Conservation (phyloP, 1,140 invertebrate species). For the Lepidurus arcticus region DNA sequence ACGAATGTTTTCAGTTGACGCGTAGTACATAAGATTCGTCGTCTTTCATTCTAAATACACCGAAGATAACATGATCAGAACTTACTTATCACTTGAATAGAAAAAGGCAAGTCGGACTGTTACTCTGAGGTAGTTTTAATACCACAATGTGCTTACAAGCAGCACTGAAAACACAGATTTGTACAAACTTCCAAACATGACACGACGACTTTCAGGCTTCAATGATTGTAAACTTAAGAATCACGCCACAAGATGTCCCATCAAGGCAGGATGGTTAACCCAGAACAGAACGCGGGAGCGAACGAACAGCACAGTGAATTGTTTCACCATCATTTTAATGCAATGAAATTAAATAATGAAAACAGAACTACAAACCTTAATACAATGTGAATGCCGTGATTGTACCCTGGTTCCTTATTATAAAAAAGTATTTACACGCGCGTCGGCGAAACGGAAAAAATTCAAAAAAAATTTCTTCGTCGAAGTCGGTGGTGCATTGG, state of each 20-base stretch:
- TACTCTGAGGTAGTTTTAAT: constrained; percentile 19
- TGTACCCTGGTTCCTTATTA: constrained; percentile 15
- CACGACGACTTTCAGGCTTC: background rate
- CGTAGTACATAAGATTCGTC: too few species aligned
- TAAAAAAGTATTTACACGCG: constrained; percentile 8
- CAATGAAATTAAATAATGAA: background rate
- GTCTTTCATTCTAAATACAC: too few species aligned
- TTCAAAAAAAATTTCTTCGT: background rate
- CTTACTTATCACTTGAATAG: too few species aligned
- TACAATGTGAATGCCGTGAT: background rate
- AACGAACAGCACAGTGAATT: background rate
- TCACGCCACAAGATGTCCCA: background rate
- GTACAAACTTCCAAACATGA: background rate
- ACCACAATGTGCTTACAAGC: background rate
- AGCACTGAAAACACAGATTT: constrained; percentile 11
- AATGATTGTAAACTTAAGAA: background rate
- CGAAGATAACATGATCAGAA: too few species aligned
- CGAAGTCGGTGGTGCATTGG: constrained; percentile 5
- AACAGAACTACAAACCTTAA: background rate
- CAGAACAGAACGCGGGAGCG: background rate
- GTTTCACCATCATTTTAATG: background rate
- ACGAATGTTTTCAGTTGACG: too few species aligned
- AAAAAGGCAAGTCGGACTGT: background rate
- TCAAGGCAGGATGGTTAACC: background rate
- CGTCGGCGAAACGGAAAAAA: background rate